Conservation (phyloP, 2,888 invertebrate genomes). For the Tachina grossa region DNA sequence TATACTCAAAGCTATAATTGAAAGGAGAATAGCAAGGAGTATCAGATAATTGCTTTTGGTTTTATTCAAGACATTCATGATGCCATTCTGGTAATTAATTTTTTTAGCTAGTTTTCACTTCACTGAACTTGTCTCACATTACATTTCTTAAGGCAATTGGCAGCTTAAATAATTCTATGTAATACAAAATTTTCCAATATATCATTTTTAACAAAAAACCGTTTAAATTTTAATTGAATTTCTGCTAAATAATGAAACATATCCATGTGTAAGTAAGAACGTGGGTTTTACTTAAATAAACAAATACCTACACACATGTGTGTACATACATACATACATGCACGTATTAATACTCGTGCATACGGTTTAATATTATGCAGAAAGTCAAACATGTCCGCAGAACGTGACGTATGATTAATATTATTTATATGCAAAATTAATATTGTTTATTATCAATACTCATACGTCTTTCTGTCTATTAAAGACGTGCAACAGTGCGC, state of each 20-base stretch:
- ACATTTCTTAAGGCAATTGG: too few species aligned
- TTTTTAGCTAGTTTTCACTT: too few species aligned
- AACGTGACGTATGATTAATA: constrained; percentile 57
- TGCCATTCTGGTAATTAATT: too few species aligned
- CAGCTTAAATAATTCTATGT: too few species aligned
- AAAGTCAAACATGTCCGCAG: constrained; percentile 26
- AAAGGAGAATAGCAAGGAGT: too few species aligned
- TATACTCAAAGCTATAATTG: too few species aligned
- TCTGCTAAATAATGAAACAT: not conserved
- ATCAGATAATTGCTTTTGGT: too few species aligned
- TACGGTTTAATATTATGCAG: constrained; percentile 16
- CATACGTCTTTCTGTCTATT: constrained; percentile 42
- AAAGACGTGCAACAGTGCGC: constrained; percentile 11
- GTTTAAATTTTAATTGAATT: constrained; percentile 2
- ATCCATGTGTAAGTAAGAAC: not conserved
- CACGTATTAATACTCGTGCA: not conserved
- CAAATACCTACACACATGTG: not conserved
- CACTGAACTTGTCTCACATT: too few species aligned
- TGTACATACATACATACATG: not conserved
- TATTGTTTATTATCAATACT: constrained; percentile 33
- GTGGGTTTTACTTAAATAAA: not conserved
- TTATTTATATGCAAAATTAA: constrained; percentile 38
- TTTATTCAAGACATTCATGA: too few species aligned
- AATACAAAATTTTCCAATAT: too few species aligned
- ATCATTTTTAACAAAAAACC: too few species aligned